phyloP scores from a whole-genome alignment of 2,797 vertebrate genomes.

The Urocyon cinereoargenteus region DNA sequence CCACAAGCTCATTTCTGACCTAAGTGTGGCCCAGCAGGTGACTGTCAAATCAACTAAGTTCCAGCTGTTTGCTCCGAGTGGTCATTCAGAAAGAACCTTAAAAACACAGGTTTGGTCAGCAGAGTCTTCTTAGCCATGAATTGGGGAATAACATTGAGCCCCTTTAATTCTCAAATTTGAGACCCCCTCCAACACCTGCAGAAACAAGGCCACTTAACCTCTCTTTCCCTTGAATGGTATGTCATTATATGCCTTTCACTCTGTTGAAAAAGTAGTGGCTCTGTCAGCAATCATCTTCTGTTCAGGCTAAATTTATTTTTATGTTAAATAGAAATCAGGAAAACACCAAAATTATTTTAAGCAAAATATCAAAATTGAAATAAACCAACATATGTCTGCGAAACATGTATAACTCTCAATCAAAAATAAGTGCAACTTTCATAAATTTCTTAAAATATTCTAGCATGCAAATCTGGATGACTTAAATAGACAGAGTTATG shows the following conservation, averaged over 20 bases:
- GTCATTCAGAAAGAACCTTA: constrained; percentile 58
- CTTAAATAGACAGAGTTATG: constrained; percentile 72
- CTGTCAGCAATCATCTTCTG: constrained; percentile 77
- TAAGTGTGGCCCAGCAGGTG: constrained; percentile 61
- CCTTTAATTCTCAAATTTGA: constrained; percentile 42
- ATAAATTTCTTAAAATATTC: constrained; percentile 84
- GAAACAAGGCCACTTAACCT: not conserved
- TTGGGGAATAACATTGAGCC: constrained; percentile 23
- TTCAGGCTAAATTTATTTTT: constrained; percentile 81
- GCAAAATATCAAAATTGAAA: constrained; percentile 86
- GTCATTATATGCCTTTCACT: constrained; percentile 40
- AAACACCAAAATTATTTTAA: constrained; percentile 86
- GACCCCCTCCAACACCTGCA: not conserved
- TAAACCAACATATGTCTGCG: constrained; percentile 85
- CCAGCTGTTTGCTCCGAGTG: constrained; percentile 34
- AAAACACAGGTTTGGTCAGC: constrained; percentile 55
- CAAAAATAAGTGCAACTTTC: constrained; percentile 83
- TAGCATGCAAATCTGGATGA: constrained; percentile 67
- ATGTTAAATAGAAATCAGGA: constrained; percentile 82
- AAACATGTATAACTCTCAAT: constrained; percentile 85
- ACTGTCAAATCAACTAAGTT: constrained; percentile 69
- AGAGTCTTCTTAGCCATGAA: constrained; percentile 41
- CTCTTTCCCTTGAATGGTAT: not conserved
- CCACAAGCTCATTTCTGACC: constrained; percentile 67
- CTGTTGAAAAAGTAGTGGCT: constrained; percentile 64